Evolutionary conservation across 2,797 vertebrate species (phyloP).

Genomic region (Cossypha niveicapilla): DNA sequence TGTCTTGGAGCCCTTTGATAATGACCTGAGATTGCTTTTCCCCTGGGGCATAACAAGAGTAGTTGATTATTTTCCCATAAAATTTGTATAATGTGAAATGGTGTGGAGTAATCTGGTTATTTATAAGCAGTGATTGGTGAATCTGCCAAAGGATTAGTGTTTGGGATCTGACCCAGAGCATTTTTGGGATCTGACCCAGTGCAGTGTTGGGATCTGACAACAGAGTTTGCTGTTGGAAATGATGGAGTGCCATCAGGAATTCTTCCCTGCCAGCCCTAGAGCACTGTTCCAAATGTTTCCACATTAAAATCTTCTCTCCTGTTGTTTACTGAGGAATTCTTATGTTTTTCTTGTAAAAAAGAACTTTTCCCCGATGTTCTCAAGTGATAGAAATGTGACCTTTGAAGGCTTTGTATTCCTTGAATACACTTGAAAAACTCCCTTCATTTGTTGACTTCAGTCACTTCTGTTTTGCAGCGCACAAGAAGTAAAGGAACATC

Average conservation of each 20-base stretch:
- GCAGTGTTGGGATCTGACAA: not conserved
- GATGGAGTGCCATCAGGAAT: not conserved
- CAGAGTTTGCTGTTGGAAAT: not conserved
- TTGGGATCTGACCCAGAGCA: not conserved
- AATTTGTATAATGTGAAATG: not conserved
- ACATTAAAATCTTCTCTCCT: not conserved
- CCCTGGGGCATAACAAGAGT: not conserved
- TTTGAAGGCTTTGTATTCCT: not conserved
- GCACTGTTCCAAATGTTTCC: not conserved
- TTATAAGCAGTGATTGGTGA: not conserved
- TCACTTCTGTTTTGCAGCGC: constrained; percentile 75
- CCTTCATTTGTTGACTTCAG: not conserved
- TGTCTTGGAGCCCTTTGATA: not conserved
- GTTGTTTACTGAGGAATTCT: not conserved
- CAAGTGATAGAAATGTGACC: not conserved
- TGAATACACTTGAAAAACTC: not conserved
- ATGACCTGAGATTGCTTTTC: not conserved
- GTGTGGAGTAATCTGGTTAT: not conserved
- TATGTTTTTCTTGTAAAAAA: not conserved
- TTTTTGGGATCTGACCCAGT: not conserved
- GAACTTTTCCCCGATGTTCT: not conserved
- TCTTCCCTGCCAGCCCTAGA: not conserved
- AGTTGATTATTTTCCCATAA: not conserved
- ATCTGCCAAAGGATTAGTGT: not conserved
- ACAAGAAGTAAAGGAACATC: constrained; percentile 90